Evolutionary conservation across 2,888 invertebrate genomes (phyloP), one percentile per base, ranked within the genome.

Genomic region (Argyresthia goedartella): DNA sequence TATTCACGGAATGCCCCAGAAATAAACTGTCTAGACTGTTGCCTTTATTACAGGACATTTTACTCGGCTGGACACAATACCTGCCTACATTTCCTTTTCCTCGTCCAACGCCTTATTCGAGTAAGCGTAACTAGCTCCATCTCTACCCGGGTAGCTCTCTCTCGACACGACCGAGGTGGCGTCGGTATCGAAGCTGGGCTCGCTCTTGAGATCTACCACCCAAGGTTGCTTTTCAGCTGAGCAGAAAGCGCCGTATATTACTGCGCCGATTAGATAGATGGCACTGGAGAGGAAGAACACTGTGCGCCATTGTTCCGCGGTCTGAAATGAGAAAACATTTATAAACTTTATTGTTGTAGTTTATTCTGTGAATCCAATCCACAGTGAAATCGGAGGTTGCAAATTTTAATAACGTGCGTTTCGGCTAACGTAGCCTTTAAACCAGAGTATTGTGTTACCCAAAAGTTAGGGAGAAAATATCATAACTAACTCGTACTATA

Each of bases 261-360:
- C 70, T 33, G 95, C 95, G 0, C 97, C 97, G n/a, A 93, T 59
- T 0, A 95, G 80, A 69, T 97, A 97, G 65, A 97, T 90, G 53
- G 88, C 89, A 60, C 94, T 92, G 0, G 95, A 92, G 63, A 96
- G 92, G 77, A 93, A 95, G 77, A 97, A 97, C 8, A 97, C 94
- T 36, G 90, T 81, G 57, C 92, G 90, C 97, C 97, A 97, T 78
- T 96, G 92, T 14, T 89, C 89, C 15, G 90, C 88, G 3, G 89
- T 90, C 91, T 93, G 85, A 45, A 87, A 84, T 57, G 54, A 61
- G 35, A 33, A 50, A 43, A 10, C 16, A 49, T 14, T 25, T 25
- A n/a, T n/a, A n/a, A n/a, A n/a, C n/a, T n/a, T n/a, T n/a, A n/a
- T n/a, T n/a, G n/a, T n/a, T n/a, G n/a, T n/a, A n/a, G n/a, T n/a